Evolutionary conservation across 2,797 vertebrate species (phyloP), one percentile per base, ranked within the genome.

Genomic region (Takifugu rubripes): DNA sequence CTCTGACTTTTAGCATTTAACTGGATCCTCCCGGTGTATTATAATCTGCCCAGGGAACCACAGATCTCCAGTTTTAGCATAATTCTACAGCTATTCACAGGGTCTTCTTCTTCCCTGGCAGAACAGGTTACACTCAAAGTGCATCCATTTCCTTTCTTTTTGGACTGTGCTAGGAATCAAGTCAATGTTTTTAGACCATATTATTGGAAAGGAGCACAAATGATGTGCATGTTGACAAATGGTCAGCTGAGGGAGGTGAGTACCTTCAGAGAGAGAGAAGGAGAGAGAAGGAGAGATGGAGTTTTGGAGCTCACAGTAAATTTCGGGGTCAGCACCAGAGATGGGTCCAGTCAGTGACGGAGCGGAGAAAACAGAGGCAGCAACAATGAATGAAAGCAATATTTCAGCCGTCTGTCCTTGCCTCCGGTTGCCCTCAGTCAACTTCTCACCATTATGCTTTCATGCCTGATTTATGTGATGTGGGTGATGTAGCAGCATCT

Each of bases 281-380:
- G 14, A 16, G 72, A 72, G 62, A 14, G 29, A 53, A 50, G 55
- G 47, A 40, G 49, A 54, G 67, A 72, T 72, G 56, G 61, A 58
- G 59, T 72, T 53, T 61, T 55, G 29, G 25, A 17, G 49, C 64
- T 71, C 68, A 72, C 70, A 73, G 72, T 78, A 74, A 64, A 71
- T 82, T 85, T 88, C 79, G 82, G 79, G 81, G 80, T 87, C 79
- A 85, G 64, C 76, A 70, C 62, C 74, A 64, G 61, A 84, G 83
- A 75, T 62, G 75, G 77, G 82, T 84, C 74, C 81, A 73, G 65
- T 62, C 67, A 54, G 52, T 65, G 66, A 66, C 59, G 1, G 60
- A 66, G 76, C 25, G 56, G 53, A 52, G 72, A 71, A 85, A 79
- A 73, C 70, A 16, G 58, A 54, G 61, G 60, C 50, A 61, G 67